A percentile compares a stretch with the other conserved stretches of the same genome.
These are phyloP conservation scores for Ptiloglossa arizonensis DNA, from an alignment of 1,140 invertebrate species.

Conservation along the genomic window DNA sequence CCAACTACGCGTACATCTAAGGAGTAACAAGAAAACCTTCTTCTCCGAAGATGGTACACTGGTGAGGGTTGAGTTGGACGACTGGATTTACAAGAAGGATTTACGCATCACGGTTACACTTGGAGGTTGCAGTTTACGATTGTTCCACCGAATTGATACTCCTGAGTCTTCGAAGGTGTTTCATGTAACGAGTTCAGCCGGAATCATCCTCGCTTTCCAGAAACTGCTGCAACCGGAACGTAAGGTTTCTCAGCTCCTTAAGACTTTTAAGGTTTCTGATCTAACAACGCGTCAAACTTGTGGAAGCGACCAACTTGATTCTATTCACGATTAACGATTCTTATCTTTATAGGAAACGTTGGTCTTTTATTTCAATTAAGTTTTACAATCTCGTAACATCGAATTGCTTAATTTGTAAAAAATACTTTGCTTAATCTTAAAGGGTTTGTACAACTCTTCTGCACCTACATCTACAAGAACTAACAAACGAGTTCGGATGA, in stretches of 20 bases:
- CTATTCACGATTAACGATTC: too few species aligned
- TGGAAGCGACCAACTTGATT: background rate
- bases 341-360: too few species aligned
- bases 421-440: too few species aligned
- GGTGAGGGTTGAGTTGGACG: conserved; percentile 75
- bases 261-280: background rate
- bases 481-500: too few species aligned
- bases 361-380: too few species aligned
- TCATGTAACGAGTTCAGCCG: conserved; percentile 64
- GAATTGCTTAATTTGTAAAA: too few species aligned
- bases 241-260: background rate
- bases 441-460: too few species aligned
- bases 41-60: conserved; percentile 79
- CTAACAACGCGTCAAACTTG: too few species aligned
- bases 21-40: conserved; percentile 77
- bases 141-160: conserved; percentile 65
- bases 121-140: conserved; percentile 65
- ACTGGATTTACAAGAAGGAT: conserved; percentile 78
- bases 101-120: conserved; percentile 75
- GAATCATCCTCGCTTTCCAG: conserved; percentile 68
- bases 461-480: too few species aligned
- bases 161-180: conserved; percentile 71
- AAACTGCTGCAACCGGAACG: background rate
- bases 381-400: too few species aligned
- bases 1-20: conserved; percentile 80